Base-by-base conservation (phyloP, 2,888 invertebrate species). In the Epirrita christyi region DNA sequence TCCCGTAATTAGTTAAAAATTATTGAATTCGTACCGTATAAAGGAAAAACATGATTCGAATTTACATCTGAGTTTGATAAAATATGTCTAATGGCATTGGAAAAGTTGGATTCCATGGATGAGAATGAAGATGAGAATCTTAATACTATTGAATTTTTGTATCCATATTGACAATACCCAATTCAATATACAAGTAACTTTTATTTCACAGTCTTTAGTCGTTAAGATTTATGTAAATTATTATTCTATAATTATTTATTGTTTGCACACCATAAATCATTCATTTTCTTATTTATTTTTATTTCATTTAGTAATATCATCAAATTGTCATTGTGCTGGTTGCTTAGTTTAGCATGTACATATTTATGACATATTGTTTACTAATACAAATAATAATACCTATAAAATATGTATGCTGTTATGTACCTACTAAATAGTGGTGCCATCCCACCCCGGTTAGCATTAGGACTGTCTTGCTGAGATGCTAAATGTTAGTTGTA, bases 231-330 rank as follows among this genome's bases (percentile, higher is more conserved):
- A 71, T 70, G 67, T 75, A 75, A 59, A 59, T 52, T 63, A 47
- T 67, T 59, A 51, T 60, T 70, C 67, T 69, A 69, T 54, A 66
- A 68, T 83, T 84, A 81, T 81, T 62, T 86, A 86, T 90, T 75
- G 83, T 88, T 89, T 90, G 89, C 90, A 85, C 86, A 76, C 72
- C 88, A 85, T 80, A 47, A 36, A 67, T 76, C 85, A 82, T 83
- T 68, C 83, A 84, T 86, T 74, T 70, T 46, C 44, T 67, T 61
- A 65, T 55, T 57, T 57, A 55, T 64, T 62, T 63, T 64, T 65
- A 66, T 62, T 72, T 14, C 1, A 1, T 70, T 70, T 21, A 66
- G 67, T n/a, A n/a, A 67, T 72, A 72, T 68, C 71, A 74, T 74
- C 73, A 68, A 75, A 73, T 76, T 73, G 73, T 79, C 76, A 75